These are phyloP conservation scores for Lamellibrachia satsuma DNA, from an alignment of 2,888 invertebrate genomes.

Conservation along the genomic window DNA sequence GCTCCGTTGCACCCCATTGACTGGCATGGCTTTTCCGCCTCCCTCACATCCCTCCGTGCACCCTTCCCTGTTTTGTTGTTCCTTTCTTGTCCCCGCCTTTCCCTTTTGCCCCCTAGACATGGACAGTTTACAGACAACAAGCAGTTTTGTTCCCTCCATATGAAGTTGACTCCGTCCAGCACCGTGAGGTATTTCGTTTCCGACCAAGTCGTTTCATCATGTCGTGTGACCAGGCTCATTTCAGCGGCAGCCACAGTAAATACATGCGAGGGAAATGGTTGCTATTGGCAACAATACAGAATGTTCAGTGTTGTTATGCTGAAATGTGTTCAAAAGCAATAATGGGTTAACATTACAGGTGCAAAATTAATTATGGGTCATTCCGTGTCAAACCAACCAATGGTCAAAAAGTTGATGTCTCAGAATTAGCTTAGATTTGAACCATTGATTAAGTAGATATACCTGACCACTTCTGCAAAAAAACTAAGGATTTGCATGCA, in stretches of 20 bases:
- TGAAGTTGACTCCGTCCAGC: neutral
- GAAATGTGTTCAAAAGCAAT: neutral
- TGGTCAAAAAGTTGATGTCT: too few species aligned
- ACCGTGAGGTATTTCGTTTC: too few species aligned
- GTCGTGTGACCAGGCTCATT: neutral
- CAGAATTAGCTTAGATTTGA: too few species aligned
- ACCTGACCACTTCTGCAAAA: too few species aligned
- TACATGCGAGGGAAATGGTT: too few species aligned
- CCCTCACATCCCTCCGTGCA: neutral
- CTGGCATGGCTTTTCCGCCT: conserved; percentile 8
- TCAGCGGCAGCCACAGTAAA: neutral
- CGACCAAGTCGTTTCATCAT: neutral
- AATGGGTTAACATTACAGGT: neutral
- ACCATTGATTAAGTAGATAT: too few species aligned
- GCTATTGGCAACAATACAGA: neutral
- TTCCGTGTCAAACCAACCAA: too few species aligned
- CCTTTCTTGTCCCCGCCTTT: neutral
- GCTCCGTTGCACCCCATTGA: neutral
- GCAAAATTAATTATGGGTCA: neutral
- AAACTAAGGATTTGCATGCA: too few species aligned
- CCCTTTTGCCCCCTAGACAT: too few species aligned
- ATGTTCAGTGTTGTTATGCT: neutral
- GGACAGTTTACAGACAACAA: neutral
- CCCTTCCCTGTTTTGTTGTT: neutral
- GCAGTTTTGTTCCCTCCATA: neutral